These are phyloP conservation scores for Microctonus brassicae DNA, from an alignment of 2,888 invertebrate species.

Conservation along the genomic window DNA sequence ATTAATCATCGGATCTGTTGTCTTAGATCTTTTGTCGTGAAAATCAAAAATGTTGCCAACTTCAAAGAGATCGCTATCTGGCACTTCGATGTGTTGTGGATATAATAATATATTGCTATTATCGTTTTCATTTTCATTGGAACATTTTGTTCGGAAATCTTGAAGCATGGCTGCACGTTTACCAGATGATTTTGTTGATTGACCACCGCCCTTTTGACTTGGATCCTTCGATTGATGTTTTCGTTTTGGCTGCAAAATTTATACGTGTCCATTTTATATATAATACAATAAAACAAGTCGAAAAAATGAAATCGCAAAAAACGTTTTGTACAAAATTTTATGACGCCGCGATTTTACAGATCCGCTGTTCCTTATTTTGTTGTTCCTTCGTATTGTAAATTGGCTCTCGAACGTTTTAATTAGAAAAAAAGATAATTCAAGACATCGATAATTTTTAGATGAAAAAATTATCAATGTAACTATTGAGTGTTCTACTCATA, in stretches of 20 bases:
- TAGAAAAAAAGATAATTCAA: too few relatives aligned
- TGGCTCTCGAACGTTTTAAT: too few relatives aligned
- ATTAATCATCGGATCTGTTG: slow-evolving; percentile 1
- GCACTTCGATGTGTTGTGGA: slow-evolving; percentile 71
- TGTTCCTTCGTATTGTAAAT: too few relatives aligned
- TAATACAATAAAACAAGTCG: background rate
- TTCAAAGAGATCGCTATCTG: slow-evolving; percentile 80
- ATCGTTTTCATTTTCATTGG: slow-evolving; percentile 15
- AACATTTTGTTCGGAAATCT: slow-evolving; percentile 14
- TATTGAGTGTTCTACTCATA: too few relatives aligned
- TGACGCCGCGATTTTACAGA: too few relatives aligned
- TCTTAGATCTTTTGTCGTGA: slow-evolving; percentile 71
- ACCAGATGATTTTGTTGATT: slow-evolving; percentile 19
- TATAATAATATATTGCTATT: background rate
- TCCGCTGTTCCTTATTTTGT: too few relatives aligned
- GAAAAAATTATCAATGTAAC: too few relatives aligned
- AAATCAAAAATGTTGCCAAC: slow-evolving; percentile 74
- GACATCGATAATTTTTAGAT: too few relatives aligned
- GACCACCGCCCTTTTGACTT: slow-evolving; percentile 37
- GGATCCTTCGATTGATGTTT: slow-evolving; percentile 42
- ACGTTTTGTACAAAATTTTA: too few relatives aligned
- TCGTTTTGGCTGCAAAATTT: slow-evolving; percentile 38
- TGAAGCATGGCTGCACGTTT: slow-evolving; percentile 1
- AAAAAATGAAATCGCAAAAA: too few relatives aligned
- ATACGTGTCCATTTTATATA: background rate